phyloP scores from a whole-genome alignment of 2,888 invertebrate species.

The Pristionchus maxplancki region DNA sequence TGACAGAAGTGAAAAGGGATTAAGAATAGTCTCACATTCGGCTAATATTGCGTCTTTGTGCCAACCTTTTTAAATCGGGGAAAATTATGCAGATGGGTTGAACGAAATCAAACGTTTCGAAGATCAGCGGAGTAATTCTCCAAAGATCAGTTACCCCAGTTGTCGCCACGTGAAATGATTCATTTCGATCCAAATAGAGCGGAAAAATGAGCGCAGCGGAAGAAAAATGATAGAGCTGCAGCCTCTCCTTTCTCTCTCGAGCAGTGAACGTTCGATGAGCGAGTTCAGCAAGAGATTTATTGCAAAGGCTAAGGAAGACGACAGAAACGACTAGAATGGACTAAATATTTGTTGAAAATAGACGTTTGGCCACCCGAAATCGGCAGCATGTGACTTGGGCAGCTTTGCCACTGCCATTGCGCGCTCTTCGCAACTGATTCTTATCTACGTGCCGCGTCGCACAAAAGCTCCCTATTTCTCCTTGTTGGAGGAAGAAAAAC shows the following conservation, averaged over 20 bases:
- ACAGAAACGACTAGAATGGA: neutral
- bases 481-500: neutral
- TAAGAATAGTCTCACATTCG: neutral
- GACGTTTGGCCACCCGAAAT: neutral
- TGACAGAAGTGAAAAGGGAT: slow-evolving; percentile 15
- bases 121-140: neutral
- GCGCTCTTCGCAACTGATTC: neutral
- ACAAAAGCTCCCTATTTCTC: slow-evolving; percentile 9
- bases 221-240: slow-evolving; percentile 8
- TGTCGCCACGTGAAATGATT: slow-evolving; percentile 19
- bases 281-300: slow-evolving; percentile 1
- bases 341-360: neutral
- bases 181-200: neutral
- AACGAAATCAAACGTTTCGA: slow-evolving; percentile 1
- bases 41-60: neutral
- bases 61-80: slow-evolving; percentile 18
- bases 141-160: neutral
- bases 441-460: neutral
- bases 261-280: neutral
- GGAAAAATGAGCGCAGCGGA: slow-evolving; percentile 15
- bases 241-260: neutral
- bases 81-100: neutral
- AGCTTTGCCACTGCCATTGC: neutral
- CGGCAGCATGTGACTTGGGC: neutral
- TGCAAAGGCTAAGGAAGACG: neutral